These are phyloP conservation scores for Folsomia candida DNA, from an alignment of 2,888 invertebrate species.

Conservation along the genomic window DNA sequence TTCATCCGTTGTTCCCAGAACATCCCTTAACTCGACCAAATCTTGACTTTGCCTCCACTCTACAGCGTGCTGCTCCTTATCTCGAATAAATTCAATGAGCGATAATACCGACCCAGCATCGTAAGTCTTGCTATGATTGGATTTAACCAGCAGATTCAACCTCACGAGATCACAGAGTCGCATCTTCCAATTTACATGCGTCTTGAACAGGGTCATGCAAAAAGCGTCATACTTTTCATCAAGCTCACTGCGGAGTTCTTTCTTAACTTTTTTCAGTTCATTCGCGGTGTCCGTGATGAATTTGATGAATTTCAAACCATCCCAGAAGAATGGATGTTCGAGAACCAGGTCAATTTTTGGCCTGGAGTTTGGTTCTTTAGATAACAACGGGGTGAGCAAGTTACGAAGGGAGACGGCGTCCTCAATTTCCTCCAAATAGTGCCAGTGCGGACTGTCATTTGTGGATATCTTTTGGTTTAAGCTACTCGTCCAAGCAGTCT, in stretches of 20 bases:
- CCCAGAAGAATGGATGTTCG: conserved; percentile 6
- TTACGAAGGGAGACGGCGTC: not conserved
- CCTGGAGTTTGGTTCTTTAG: not conserved
- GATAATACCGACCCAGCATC: not conserved
- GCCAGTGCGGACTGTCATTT: too few relatives aligned
- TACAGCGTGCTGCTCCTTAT: not conserved
- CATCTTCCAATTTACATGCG: not conserved
- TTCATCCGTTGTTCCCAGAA: too few relatives aligned
- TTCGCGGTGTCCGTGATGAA: not conserved
- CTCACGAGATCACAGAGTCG: not conserved
- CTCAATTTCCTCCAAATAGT: not conserved
- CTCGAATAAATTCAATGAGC: not conserved
- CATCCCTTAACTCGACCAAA: too few relatives aligned
- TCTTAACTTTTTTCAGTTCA: not conserved
- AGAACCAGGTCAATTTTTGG: not conserved
- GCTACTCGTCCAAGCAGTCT: too few relatives aligned
- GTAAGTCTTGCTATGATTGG: not conserved
- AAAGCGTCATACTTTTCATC: not conserved
- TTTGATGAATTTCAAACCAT: not conserved
- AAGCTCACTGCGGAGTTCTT: not conserved
- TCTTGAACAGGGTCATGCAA: not conserved
- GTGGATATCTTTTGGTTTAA: not conserved
- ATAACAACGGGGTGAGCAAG: not conserved
- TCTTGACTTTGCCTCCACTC: too few relatives aligned
- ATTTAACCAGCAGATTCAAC: not conserved